Evolutionary conservation across 2,888 invertebrate species (phyloP), one percentile per base, ranked within the genome.

Genomic region (Heliconius cydno): DNA sequence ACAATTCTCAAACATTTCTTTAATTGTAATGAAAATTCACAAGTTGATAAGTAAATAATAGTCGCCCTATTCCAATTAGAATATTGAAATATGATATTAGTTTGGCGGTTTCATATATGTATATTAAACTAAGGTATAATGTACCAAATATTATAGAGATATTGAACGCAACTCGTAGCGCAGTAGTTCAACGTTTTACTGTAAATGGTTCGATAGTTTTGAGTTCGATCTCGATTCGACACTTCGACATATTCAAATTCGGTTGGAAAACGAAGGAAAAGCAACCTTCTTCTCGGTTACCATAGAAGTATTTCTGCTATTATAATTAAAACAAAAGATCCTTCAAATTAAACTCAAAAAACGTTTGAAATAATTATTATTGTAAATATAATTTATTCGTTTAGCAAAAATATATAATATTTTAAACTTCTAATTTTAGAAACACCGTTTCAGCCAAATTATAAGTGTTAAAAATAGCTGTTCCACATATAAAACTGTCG

Each of bases 401-500:
- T 46, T 34, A 3, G 12, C 30, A 19, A 34, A 7, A 57, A n/a
- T 22, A 34, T 22, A 25, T 30, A 52, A 22, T 25, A 65, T 19
- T 57, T 60, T 28, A 30, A 52, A 15, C 25, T 60, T 67, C 67
- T n/a, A 77, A 65, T 65, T 65, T 41, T 74, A 74, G 28, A 28
- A 30, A 57, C 65, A 72, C 67, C 12, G 6, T 34, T 80, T 79
- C 81, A 78, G 78, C 82, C 82, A 85, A 82, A 84, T 84, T 66
- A 78, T 77, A 67, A 41, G 76, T 78, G 79, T 82, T 92, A 91
- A 88, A 92, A 90, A 92, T 92, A 92, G 88, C 85, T 85, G 91
- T 84, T 88, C 90, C 89, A 91, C 88, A 89, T 89, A 87, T 87
- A 90, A 90, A 91, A 89, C 88, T 90, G 88, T 89, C 84, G 83